Conservation (phyloP, 1,140 invertebrate genomes). For the Acyrthosiphon pisum region DNA sequence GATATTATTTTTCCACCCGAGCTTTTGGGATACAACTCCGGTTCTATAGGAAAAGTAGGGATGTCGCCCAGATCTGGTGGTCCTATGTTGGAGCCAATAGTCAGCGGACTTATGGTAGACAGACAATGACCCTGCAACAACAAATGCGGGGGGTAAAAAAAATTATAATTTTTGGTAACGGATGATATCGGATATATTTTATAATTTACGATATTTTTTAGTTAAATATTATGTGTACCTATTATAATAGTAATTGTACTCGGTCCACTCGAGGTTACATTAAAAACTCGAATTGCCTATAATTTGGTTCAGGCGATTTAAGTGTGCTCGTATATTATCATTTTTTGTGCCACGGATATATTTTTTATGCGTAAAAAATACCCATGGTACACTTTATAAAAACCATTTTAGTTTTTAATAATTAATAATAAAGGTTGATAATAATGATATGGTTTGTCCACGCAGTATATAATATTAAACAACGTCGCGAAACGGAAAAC, state of each 20-base stretch:
- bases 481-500: neutral
- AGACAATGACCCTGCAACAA: constrained; percentile 76
- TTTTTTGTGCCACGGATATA: no score
- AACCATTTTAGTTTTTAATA: no score
- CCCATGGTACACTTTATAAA: neutral
- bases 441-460: neutral
- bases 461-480: neutral
- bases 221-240: no score
- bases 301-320: no score
- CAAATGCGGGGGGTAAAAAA: constrained; percentile 56
- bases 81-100: constrained; percentile 34
- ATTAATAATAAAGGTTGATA: neutral
- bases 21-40: constrained; percentile 64
- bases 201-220: no score
- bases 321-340: no score
- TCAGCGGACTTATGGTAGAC: constrained; percentile 74
- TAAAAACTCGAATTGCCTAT: no score
- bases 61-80: constrained; percentile 65
- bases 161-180: neutral
- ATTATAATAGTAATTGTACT: no score
- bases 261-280: no score
- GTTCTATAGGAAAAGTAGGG: constrained; percentile 72
- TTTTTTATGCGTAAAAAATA: no score
- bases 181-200: neutral
- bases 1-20: constrained; percentile 77